A percentile compares a stretch with the other conserved stretches of the same genome.
Conservation (phyloP, 2,113 vertebrate genomes). For the Psephotus haematonotus region DNA sequence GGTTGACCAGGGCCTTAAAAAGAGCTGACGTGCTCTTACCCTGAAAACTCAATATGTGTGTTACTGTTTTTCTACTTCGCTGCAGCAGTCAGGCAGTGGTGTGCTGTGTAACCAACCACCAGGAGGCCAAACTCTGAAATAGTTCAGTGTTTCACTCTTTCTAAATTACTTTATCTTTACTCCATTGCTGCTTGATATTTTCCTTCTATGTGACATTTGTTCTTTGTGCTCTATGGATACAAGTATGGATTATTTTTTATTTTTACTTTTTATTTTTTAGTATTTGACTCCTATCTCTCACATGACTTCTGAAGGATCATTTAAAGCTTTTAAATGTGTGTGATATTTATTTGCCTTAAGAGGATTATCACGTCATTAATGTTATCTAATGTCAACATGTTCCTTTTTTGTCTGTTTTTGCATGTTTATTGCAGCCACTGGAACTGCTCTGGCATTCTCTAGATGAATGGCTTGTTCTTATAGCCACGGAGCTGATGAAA, state of each 20-base stretch:
- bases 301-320: neutral
- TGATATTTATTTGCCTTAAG: neutral
- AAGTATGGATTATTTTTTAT: neutral
- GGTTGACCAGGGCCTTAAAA: neutral
- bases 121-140: neutral
- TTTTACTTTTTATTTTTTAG: neutral
- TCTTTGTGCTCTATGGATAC: neutral
- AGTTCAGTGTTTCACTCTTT: neutral
- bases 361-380: neutral
- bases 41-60: neutral
- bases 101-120: neutral
- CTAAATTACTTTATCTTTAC: neutral
- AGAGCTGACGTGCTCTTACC: accelerated
- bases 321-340: neutral
- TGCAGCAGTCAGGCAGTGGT: neutral
- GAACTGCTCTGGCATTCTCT: constrained; percentile 98
- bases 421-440: constrained; percentile 80
- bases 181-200: neutral
- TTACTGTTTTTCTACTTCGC: neutral
- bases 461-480: constrained; percentile 97
- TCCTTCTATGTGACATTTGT: neutral
- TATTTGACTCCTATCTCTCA: neutral
- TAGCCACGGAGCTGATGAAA: constrained; percentile 92
- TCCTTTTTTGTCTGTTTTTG: constrained; percentile 5
- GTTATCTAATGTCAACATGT: neutral